phyloP scores from a whole-genome alignment of 2,113 vertebrate genomes.

The Nothobranchius kuhntae region DNA sequence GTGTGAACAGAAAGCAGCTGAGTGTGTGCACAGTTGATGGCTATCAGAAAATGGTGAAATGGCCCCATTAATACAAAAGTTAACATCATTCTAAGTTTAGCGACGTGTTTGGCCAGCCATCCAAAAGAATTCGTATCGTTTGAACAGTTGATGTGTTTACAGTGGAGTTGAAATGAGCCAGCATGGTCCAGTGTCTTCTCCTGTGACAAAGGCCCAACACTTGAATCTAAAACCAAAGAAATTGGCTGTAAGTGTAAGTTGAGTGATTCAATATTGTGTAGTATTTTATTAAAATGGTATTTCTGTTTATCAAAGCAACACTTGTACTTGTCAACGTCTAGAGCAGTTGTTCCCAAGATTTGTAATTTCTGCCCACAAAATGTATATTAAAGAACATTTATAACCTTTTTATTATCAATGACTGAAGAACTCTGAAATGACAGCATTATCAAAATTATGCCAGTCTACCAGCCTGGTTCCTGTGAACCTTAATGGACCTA shows the following conservation, averaged over 20 bases:
- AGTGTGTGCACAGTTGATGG: constrained; percentile 27
- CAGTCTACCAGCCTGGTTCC: too few species aligned
- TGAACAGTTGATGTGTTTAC: constrained; percentile 61
- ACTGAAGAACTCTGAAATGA: too few species aligned
- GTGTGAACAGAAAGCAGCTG: too few species aligned
- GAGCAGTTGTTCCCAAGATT: too few species aligned
- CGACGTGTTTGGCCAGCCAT: constrained; percentile 37
- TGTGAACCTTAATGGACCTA: too few species aligned
- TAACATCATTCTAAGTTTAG: constrained; percentile 61
- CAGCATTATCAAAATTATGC: too few species aligned
- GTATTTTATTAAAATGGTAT: too few species aligned
- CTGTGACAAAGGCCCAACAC: constrained; percentile 16
- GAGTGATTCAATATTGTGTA: not conserved
- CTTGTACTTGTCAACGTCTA: too few species aligned
- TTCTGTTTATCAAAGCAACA: too few species aligned
- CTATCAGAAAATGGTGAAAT: constrained; percentile 61
- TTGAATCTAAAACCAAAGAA: not conserved
- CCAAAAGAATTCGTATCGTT: constrained; percentile 60
- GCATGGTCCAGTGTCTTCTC: constrained; percentile 33
- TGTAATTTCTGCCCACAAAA: too few species aligned
- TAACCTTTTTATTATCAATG: too few species aligned
- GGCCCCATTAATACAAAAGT: constrained; percentile 49
- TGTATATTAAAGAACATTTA: too few species aligned
- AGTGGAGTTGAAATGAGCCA: constrained; percentile 14
- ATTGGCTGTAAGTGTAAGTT: not conserved